Percentiles rank a stretch among this genome's conserved stretches.
phyloP scores from a whole-genome alignment of 2,888 invertebrate genomes.

The Temnothorax rugatulus region DNA sequence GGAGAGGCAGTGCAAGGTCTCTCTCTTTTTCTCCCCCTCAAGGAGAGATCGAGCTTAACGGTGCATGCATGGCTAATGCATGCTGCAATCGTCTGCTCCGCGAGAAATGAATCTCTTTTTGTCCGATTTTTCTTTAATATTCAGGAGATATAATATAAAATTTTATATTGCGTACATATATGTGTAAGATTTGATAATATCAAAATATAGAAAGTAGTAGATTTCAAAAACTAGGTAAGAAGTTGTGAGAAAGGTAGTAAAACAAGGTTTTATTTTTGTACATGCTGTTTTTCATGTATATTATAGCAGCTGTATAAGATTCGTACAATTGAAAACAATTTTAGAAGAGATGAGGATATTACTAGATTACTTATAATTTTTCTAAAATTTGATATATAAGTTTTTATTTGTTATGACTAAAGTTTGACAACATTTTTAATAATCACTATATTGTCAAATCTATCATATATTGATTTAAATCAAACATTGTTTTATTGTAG shows the following conservation, averaged over 20 bases:
- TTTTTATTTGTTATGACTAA: neutral
- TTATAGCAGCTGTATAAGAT: neutral
- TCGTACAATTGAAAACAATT: neutral
- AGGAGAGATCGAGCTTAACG: slow-evolving; percentile 6
- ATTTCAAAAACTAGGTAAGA: neutral
- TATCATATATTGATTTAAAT: neutral
- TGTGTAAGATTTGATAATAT: neutral
- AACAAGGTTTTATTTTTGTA: neutral
- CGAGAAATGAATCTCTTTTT: neutral
- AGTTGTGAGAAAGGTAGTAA: neutral
- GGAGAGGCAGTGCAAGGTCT: neutral
- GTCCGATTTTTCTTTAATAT: neutral
- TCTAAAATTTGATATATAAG: neutral
- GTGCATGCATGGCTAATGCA: neutral
- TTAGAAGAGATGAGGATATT: neutral
- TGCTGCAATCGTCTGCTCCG: neutral
- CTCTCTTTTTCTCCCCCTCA: neutral
- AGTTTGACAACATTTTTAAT: neutral
- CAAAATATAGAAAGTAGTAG: neutral
- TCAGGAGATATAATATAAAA: neutral
- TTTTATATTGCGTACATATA: neutral
- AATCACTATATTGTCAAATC: neutral
- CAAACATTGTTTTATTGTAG: neutral
- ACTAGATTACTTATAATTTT: neutral
- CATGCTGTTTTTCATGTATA: neutral